Base-by-base conservation (phyloP, 1,140 invertebrate genomes). In the Microplitis mediator region DNA sequence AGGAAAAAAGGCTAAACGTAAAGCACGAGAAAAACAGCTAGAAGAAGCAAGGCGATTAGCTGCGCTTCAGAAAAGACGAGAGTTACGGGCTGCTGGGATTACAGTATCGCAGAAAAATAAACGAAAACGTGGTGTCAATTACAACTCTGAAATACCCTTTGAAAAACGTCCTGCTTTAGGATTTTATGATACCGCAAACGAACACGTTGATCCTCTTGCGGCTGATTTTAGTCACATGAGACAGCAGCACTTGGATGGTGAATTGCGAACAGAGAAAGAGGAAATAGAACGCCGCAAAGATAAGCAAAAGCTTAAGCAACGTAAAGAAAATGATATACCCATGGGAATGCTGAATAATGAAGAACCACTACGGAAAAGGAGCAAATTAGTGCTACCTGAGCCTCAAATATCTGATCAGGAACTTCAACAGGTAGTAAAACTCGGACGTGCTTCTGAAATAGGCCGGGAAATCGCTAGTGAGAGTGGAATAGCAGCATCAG, bases 1-100 rank as follows among this genome's bases (percentile, higher is more conserved):
- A 84, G 98, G 98, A 35, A 99, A 99, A 85, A 99, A 99, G 82
- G 98, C 98, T 0, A 99, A 99, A 82, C 89, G 98, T 36, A 99
- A 99, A 88, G 98, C 98, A 0, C 89, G 98, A 67, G 98, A 99
- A 86, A 99, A 99, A 82, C 98, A 99, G 85, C 87, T 99, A 65
- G 98, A 99, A 86, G 98, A 99, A 88, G 98, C 98, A 1, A 90
- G 98, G 60, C 89, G 98, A 60, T 88, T 99, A 32, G 98, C 98
- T 36, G 95, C 98, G 1, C 84, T 99, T 56, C 98, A 99, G 83
- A 99, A 99, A 85, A 90, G 97, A 13, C 88, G 98, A 67, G 98
- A 99, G 87, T 88, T 99, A 4, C 91, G 97, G 81, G 98, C 98
- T 78, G 98, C 98, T 54, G 98, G 98, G n/a, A 99, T 99, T 79